Evolutionary conservation across 2,888 invertebrate species (phyloP), one percentile per base, ranked within the genome.

Genomic region (Pantelozetes paolii): DNA sequence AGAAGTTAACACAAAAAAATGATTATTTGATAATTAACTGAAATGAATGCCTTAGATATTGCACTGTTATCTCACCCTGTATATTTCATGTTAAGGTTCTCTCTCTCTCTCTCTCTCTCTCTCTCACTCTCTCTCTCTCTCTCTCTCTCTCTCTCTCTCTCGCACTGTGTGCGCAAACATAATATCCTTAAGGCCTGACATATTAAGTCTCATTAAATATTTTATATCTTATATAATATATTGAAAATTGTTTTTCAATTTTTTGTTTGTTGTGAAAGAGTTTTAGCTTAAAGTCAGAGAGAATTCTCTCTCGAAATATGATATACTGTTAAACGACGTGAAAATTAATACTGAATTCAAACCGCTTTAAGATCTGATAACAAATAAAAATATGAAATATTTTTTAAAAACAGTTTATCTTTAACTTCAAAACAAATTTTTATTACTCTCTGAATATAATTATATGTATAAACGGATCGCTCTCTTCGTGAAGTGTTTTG

Each of bases 181-280:
- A 54, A 50, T 50, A 20, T 50, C 54, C 26, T 11, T 11, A 54
- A 54, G 54, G 8, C 26, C 8, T 26, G 11, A 54, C 54, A 54
- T 54, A 54, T 54, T 54, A 54, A 54, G 54, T 54, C 54, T 54
- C 54, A 54, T 54, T 54, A 54, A 54, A 54, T 54, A 5, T 54
- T 54, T 54, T 54, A 54, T 54, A 54, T 26, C 26, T 9, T 54
- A 45, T 50, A 50, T 50, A 50, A 20, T 50, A n/a, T 18, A 50
- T 50, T 20, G 20, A n/a, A 6, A 26, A 54, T 54, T 54, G 26
- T 54, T 54, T 20, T 54, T 2, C 5, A 36, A 36, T 1, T 26
- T 54, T 54, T 54, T 54, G 5, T 9, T 13, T 45, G 2, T 2
- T 18, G 8, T 9, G n/a, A 36, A 36, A 36, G 36, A 36, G 9